Conservation (phyloP, 2,797 vertebrate genomes). For the Decapterus maruadsi region DNA sequence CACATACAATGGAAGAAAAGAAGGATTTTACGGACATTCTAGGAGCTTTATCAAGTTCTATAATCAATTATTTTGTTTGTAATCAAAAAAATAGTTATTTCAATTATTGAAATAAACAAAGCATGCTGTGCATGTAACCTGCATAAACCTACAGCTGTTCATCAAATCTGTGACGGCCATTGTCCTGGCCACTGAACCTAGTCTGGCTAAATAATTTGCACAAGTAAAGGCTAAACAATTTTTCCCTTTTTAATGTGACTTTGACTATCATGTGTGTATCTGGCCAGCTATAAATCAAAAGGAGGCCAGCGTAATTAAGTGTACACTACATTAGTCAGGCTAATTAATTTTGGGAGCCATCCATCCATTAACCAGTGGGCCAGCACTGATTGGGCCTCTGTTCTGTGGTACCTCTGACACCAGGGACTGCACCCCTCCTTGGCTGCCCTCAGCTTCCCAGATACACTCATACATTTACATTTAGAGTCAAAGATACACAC, state of each 20-base stretch:
- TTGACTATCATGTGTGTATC: constrained; percentile 80
- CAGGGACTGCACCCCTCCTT: constrained; percentile 75
- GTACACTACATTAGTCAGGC: constrained; percentile 92
- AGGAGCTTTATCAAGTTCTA: not conserved
- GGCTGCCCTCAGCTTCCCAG: constrained; percentile 64
- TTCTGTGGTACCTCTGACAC: constrained; percentile 84
- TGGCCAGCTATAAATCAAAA: constrained; percentile 88
- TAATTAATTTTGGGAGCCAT: constrained; percentile 87
- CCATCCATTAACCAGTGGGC: constrained; percentile 87
- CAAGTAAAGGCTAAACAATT: constrained; percentile 59
- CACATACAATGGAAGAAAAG: not conserved
- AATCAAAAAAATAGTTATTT: not conserved
- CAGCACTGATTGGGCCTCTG: constrained; percentile 87
- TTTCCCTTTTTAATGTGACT: constrained; percentile 65
- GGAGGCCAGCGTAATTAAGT: constrained; percentile 87
- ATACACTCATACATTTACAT: constrained; percentile 61
- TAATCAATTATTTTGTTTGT: not conserved
- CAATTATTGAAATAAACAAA: not conserved
- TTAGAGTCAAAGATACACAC: constrained; percentile 46
- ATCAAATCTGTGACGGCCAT: constrained; percentile 53
- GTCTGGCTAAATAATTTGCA: constrained; percentile 65
- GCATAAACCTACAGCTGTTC: constrained; percentile 39
- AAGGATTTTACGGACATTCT: not conserved
- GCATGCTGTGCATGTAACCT: constrained; percentile 13
- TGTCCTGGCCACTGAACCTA: constrained; percentile 66